Percentiles rank a stretch among this genome's conserved stretches.
These are phyloP conservation scores for Eolophus roseicapilla DNA, from an alignment of 2,113 vertebrate species.

Conservation along the genomic window DNA sequence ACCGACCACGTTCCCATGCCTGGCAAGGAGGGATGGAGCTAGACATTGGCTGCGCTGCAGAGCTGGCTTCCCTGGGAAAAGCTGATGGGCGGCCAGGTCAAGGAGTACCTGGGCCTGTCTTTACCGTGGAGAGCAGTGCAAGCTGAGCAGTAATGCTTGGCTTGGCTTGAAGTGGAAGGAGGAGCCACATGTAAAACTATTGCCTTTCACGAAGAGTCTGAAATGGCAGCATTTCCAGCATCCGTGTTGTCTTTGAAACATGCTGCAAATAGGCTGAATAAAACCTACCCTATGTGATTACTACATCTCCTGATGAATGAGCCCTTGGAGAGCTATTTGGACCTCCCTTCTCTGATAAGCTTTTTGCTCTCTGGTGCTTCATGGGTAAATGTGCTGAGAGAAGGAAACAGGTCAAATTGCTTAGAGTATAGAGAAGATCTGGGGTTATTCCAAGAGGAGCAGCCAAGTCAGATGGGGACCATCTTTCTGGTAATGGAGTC, in stretches of 20 bases:
- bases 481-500: neutral
- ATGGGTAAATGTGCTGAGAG: neutral
- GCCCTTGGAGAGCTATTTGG: neutral
- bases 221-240: neutral
- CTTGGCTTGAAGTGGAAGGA: neutral
- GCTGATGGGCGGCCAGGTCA: neutral
- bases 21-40: neutral
- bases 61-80: neutral
- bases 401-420: neutral
- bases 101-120: neutral
- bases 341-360: neutral
- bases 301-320: neutral
- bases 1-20: neutral
- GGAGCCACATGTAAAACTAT: rapidly evolving
- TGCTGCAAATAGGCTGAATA: neutral
- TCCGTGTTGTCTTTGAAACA: neutral
- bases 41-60: neutral
- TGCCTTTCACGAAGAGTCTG: neutral
- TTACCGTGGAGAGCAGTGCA: rapidly evolving
- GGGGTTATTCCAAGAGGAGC: conserved; percentile 30
- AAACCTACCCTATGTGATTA: neutral
- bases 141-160: neutral
- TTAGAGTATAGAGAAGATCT: neutral
- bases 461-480: conserved; percentile 55
- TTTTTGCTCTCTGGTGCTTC: neutral